Base-by-base conservation (phyloP, 2,797 vertebrate species). In the Pangasius macronema region DNA sequence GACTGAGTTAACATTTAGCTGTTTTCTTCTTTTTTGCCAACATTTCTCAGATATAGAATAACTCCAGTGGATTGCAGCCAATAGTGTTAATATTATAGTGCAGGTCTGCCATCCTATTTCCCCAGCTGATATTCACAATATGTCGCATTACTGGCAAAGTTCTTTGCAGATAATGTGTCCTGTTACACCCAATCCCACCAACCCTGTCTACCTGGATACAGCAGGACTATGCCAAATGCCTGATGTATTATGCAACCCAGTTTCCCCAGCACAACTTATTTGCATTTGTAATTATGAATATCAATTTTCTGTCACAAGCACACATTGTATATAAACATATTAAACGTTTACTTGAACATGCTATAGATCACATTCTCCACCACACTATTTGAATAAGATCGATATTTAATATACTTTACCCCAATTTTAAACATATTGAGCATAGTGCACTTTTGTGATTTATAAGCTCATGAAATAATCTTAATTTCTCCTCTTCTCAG, bases 21-120 rank as follows among this genome's bases (percentile, higher is more conserved):
- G 8, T n/a, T 42, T 81, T 27, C 2, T 30, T 63, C 1, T 46
- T 20, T 55, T 79, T 59, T 4, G 7, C 30, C 51, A 20, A 4
- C 90, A 93, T 93, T 92, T 91, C 79, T 67, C 75, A 5, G 87
- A 92, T 86, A 93, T 59, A 63, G 87, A 89, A 92, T 92, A 90
- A 90, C 88, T 91, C 87, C 90, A 88, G 18, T 51, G 88, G 89
- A 90, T 82, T 59, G 80, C 22, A 82, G 88, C 89, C 89, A 92
- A 89, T 46, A 75, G 86, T 18, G 36, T 63, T 82, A n/a, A 46
- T 79, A 89, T 92, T 90, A 90, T 83, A 83, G 86, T 24, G 75
- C 86, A 85, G 76, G 84, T 86, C 85, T 84, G 33, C 49, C 57
- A 61, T 90, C 87, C 81, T 73, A 87, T 89, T 90, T 86, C 79